These are phyloP conservation scores for Acrocera orbiculus DNA, from an alignment of 2,888 invertebrate genomes.

Conservation along the genomic window DNA sequence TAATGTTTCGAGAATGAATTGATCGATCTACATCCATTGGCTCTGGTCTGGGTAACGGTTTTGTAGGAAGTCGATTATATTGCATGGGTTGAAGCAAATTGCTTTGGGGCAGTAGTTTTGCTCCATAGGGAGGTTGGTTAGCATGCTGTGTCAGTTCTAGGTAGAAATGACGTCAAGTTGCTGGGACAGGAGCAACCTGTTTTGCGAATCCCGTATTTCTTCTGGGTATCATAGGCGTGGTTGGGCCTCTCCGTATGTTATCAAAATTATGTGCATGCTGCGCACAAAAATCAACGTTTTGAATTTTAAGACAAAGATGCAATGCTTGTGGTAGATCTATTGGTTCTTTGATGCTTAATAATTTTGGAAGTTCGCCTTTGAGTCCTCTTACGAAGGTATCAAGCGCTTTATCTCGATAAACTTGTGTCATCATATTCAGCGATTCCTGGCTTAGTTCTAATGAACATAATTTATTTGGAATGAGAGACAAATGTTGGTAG, in stretches of 20 bases:
- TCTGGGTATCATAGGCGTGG: background rate
- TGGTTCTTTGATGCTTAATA: constrained; percentile 3
- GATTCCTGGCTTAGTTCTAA: constrained; percentile 12
- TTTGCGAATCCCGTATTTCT: no score
- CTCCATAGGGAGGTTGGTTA: no score
- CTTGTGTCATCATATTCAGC: constrained; percentile 7
- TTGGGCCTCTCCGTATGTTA: background rate
- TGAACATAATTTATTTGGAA: constrained; percentile 2
- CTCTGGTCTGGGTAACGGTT: constrained; percentile 8
- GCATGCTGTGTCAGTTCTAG: no score
- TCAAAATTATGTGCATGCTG: background rate
- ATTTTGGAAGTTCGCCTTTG: constrained; percentile 3
- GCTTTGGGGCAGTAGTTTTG: no score
- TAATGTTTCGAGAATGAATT: constrained; percentile 6
- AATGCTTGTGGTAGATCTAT: constrained; percentile 1
- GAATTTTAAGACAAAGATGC: background rate
- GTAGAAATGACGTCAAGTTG: no score
- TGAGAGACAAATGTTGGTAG: background rate
- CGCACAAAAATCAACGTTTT: background rate
- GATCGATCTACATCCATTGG: constrained; percentile 10
- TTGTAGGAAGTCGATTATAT: background rate
- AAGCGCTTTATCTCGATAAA: constrained; percentile 3
- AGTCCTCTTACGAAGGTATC: constrained; percentile 2
- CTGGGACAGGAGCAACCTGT: no score
- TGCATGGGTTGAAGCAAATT: no score